Base-by-base conservation (phyloP, 2,113 vertebrate species). In the Daubentonia madagascariensis region DNA sequence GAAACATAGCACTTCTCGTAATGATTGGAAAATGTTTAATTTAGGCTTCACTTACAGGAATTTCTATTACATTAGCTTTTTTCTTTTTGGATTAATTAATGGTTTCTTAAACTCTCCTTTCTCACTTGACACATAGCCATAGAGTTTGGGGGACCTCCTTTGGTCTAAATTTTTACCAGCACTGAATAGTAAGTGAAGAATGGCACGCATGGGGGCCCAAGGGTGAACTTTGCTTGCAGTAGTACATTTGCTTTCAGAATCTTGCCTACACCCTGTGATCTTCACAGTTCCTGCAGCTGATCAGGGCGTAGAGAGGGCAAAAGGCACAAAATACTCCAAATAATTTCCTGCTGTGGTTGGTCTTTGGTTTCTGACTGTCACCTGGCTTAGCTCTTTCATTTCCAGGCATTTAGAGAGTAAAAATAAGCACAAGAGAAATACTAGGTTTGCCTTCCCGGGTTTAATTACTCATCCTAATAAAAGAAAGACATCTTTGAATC, bases 301-400 rank as follows among this genome's bases (percentile, higher is more conserved):
- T 97, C 85, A 83, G 94, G 79, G 65, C 2, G 0, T 11, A 78
- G 92, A 78, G 72, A 88, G 94, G 80, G 96, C 94, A 96, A 85
- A 98, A 28, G 7, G 75, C 91, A 93, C 72, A 94, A 80, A 95
- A 75, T 96, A 95, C 90, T 96, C 92, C 88, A 92, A 93, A 96
- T 98, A 85, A 96, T 97, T 98, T 98, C 97, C 98, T 98, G 94
- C 93, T 97, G 97, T 14, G 94, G 90, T 98, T 92, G 72, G 65
- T 76, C 72, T 92, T 97, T 89, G 97, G 95, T 98, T 98, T 98
- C 97, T 97, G 91, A 91, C 91, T 97, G 95, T 97, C 96, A 98
- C 96, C 97, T 98, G 97, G 94, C 43, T 89, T 97, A n/a, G 81
- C 67, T 96, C 75, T 97, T 97, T 98, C 92, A 93, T 94, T 98